Conservation (phyloP, 2,888 invertebrate species). For the Trissonchulus latispiculum region DNA sequence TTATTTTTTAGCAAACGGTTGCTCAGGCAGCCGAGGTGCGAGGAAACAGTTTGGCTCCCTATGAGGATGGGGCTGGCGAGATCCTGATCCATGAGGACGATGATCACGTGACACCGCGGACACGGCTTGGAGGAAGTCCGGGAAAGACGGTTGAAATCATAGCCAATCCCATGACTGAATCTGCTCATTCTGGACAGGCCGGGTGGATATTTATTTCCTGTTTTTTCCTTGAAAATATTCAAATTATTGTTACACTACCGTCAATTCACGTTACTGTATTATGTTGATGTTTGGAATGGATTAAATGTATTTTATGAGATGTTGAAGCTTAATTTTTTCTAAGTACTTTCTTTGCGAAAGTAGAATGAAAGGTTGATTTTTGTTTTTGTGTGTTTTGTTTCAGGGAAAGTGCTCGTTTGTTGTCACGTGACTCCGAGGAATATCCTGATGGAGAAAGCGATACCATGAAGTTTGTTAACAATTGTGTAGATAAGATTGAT, state of each 20-base stretch:
- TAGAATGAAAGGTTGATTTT: no score
- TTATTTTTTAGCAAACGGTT: slow-evolving; percentile 34
- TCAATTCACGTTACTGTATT: no score
- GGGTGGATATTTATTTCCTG: not conserved
- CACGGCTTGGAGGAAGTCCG: no score
- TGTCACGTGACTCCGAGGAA: not conserved
- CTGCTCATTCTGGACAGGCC: not conserved
- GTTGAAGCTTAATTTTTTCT: not conserved
- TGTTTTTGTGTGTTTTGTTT: no score
- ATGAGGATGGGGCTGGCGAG: not conserved
- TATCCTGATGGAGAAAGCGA: not conserved
- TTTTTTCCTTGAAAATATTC: not conserved
- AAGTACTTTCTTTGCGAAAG: no score
- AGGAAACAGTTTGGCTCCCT: not conserved
- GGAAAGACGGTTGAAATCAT: no score
- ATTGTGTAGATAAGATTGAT: no score
- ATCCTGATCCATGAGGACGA: not conserved
- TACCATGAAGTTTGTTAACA: not conserved
- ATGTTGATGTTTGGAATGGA: not conserved
- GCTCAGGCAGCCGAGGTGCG: slow-evolving; percentile 32
- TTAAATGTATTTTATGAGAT: not conserved
- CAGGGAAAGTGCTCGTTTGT: not conserved
- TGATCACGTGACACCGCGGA: no score
- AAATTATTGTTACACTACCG: no score
- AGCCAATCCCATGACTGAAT: not conserved